Conservation (phyloP, 2,797 vertebrate species). For the Ptychadena robeensis region DNA sequence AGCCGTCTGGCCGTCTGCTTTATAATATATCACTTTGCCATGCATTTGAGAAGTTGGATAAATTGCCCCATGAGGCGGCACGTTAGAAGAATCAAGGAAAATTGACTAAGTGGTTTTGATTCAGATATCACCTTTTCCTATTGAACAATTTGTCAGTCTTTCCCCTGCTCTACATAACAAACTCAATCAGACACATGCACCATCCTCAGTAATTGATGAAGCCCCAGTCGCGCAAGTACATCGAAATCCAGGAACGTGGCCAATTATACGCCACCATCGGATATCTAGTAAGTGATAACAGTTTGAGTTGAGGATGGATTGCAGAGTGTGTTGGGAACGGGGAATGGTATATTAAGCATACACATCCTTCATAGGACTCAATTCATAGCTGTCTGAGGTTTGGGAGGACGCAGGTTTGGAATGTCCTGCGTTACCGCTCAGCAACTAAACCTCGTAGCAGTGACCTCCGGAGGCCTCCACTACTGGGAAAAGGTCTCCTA, state of each 20-base stretch:
- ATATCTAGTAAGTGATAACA: conserved; percentile 25
- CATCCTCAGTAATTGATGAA: conserved; percentile 68
- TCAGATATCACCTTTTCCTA: conserved; percentile 68
- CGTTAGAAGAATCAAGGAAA: conserved; percentile 63
- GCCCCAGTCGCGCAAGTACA: conserved; percentile 43
- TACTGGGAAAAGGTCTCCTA: background rate
- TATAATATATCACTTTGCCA: conserved; percentile 14
- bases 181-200: conserved; percentile 66
- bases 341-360: conserved; percentile 50
- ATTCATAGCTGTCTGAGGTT: background rate
- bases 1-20: background rate
- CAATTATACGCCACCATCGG: conserved; percentile 17
- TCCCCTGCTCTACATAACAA: conserved; percentile 65
- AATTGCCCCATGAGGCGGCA: conserved; percentile 31
- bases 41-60: conserved; percentile 19
- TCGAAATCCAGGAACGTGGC: conserved; percentile 63
- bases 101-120: conserved; percentile 65
- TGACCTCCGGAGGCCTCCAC: conserved; percentile 29
- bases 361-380: background rate
- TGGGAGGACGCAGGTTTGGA: background rate
- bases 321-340: conserved; percentile 48
- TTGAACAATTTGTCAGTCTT: conserved; percentile 66
- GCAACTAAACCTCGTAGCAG: conserved; percentile 24
- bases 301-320: conserved; percentile 54
- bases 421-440: background rate